Evolutionary conservation across 2,888 invertebrate species (phyloP), one percentile per base, ranked within the genome.

Genomic region (Subacronicta megacephala): DNA sequence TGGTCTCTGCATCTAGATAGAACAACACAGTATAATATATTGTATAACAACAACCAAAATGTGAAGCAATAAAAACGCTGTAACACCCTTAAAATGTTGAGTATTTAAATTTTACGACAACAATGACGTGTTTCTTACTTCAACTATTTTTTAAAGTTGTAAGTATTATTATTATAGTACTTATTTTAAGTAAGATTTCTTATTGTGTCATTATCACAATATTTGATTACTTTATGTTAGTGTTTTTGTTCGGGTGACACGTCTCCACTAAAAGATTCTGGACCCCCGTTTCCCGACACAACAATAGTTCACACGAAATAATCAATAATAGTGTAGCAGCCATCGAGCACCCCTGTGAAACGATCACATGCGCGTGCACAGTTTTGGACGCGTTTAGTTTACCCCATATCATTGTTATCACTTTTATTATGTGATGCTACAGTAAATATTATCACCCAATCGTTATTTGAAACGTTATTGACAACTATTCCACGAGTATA

Each of bases 281-380:
- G 82, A 77, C 82, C 89, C 89, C 86, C 82, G 82, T 83, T 80
- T 81, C 74, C 53, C 63, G 65, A 80, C 80, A 82, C 78, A 86
- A 93, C 91, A 92, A 93, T 92, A 93, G 92, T 90, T 90, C 90
- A 89, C 89, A 90, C 83, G 80, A 82, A 86, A 84, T 84, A 92
- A 93, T 93, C 93, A 84, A 93, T 93, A 92, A 72, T 69, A 74
- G 47, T 78, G 75, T 73, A 75, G 69, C 75, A 65, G 62, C 59
- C 54, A 74, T 71, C 50, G 62, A 70, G 52, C 53, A 43, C 62
- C 51, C 62, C 50, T 68, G 46, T 63, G 57, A 44, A 55, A 57
- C 57, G 56, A 61, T 69, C 63, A 46, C 16, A 69, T 82, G 82
- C 81, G 81, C 80, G 58, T 79, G 80, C 79, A 77, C 76, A 77